Base-by-base conservation (phyloP, 2,797 vertebrate genomes). In the Falco peregrinus region DNA sequence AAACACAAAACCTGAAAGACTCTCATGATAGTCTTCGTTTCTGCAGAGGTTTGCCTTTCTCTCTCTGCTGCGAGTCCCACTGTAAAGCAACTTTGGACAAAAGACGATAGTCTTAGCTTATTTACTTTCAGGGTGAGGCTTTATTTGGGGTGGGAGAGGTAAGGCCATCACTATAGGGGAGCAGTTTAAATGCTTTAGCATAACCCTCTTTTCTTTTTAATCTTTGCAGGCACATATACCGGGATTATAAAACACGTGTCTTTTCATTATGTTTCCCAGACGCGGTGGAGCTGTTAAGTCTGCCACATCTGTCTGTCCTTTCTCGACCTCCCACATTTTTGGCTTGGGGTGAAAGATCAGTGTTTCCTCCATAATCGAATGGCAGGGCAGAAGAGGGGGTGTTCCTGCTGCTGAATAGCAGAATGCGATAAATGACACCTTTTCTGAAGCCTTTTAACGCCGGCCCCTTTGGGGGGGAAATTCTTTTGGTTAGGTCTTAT, bases 231-330 rank as follows among this genome's bases (percentile, higher is more conserved):
- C 63, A 77, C 47, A 54, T 83, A 80, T 17, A 65, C 20, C 35
- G 43, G 59, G 56, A 87, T 87, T 93, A 67, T 80, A 89, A 89
- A 84, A 67, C 67, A 85, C 26, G 78, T 43, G 11, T 70, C 25
- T 95, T 74, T 88, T 77, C 73, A 71, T 92, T 90, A 61, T 63
- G 26, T 65, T 96, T 93, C 68, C 71, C 75, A 96, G 87, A 91
- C 64, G 75, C 5, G 65, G 81, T 64, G 68, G 76, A 88, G 63
- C 43, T 83, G 51, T 85, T 84, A 84, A 93, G 35, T 79, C 78
- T 90, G 78, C 59, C 87, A 93, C 84, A 87, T 96, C 63, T 97
- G 77, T 64, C 57, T 92, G 67, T 94, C 91, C 87, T 92, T 96
- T 92, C 75, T 76, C 4, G 9, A 93, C 76, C 73, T 88, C 94